phyloP scores from a whole-genome alignment of 1,140 invertebrate genomes.

The Cyrtorhinus lividipennis region DNA sequence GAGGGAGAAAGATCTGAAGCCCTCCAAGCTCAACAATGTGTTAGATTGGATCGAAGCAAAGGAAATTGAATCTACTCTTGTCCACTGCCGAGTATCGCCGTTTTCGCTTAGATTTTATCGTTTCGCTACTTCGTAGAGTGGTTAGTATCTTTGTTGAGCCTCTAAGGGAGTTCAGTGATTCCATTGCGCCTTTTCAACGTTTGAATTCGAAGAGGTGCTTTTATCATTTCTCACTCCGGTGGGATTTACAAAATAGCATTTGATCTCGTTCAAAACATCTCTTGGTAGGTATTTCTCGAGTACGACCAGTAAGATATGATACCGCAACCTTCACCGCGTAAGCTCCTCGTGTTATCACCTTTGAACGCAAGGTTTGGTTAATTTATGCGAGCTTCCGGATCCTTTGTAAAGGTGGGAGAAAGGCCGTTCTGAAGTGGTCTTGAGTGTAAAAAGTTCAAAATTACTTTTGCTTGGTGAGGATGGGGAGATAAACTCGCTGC shows the following conservation, averaged over 20 bases:
- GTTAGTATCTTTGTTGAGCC: not conserved
- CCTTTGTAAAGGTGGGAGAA: not conserved
- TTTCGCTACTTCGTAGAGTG: not conserved
- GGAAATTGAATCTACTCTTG: not conserved
- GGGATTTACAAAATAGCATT: too few species aligned
- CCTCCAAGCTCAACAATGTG: not conserved
- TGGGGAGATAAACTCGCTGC: not conserved
- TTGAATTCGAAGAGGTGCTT: too few species aligned
- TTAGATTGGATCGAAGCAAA: not conserved
- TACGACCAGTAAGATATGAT: too few species aligned
- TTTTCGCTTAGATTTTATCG: not conserved
- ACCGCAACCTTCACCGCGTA: too few species aligned
- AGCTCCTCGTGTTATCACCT: too few species aligned
- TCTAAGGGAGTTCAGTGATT: too few species aligned
- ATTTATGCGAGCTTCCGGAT: not conserved
- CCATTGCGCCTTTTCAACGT: too few species aligned
- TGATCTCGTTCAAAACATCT: too few species aligned
- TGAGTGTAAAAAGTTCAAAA: not conserved
- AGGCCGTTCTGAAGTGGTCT: not conserved
- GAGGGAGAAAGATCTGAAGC: too few species aligned
- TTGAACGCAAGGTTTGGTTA: not conserved
- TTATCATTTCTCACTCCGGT: too few species aligned
- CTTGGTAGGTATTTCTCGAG: too few species aligned
- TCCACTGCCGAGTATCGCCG: not conserved
- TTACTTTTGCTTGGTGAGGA: not conserved